A percentile compares a stretch with the other conserved stretches of the same genome.
Evolutionary conservation across 35 echinoderm and acorn worm genomes (phyloP).

Genomic region (Heliocidaris tuberculata): DNA sequence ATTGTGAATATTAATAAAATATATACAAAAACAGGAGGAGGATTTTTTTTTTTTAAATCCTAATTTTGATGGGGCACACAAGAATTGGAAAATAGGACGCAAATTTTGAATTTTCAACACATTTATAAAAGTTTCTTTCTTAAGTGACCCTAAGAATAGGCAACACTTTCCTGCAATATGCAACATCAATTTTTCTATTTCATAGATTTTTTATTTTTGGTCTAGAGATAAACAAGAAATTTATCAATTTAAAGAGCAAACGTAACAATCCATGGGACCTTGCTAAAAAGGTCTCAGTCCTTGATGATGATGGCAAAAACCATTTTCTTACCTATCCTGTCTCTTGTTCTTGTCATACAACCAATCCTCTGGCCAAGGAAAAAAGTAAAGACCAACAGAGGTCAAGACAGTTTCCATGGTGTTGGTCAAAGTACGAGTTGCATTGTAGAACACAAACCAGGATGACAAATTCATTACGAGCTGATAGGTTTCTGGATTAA

Average conservation of each 20-base stretch:
- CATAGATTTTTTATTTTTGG: neutral
- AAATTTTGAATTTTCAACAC: too few relatives aligned
- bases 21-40: too few relatives aligned
- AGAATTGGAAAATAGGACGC: too few relatives aligned
- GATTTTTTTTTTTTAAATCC: too few relatives aligned
- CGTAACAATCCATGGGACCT: neutral
- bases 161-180: neutral
- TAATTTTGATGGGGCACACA: too few relatives aligned
- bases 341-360: conserved; percentile 34
- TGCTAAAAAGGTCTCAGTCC: neutral
- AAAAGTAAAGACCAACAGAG: conserved; percentile 69
- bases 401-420: conserved; percentile 87
- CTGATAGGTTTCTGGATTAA: conserved; percentile 57
- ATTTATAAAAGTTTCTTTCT: too few relatives aligned
- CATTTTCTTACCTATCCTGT: neutral
- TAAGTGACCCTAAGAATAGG: too few relatives aligned
- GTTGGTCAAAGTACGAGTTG: conserved; percentile 87
- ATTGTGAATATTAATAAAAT: too few relatives aligned
- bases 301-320: neutral
- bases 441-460: conserved; percentile 92
- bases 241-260: neutral
- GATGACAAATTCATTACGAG: conserved; percentile 73
- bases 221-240: neutral
- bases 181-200: neutral
- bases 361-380: conserved; percentile 67